Conservation (phyloP, 2,888 invertebrate species). For the Julus scandinavius region DNA sequence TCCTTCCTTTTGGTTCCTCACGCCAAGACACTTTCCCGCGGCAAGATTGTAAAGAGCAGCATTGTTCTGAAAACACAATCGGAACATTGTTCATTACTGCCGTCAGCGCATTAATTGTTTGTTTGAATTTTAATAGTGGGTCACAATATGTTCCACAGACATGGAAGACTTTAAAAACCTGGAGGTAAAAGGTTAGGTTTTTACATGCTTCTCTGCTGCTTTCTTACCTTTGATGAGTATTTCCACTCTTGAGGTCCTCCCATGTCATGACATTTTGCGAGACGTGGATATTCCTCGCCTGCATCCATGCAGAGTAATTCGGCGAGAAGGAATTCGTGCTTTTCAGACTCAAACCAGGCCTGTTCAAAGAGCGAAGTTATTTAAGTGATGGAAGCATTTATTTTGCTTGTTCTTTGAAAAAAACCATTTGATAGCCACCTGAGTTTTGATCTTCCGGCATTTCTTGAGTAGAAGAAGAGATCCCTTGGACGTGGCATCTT, state of each 20-base stretch:
- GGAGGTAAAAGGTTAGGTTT: too few relatives aligned
- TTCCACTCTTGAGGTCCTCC: slow-evolving; percentile 94
- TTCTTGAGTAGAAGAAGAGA: slow-evolving; percentile 77
- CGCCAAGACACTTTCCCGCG: slow-evolving; percentile 84
- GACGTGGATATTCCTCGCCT: slow-evolving; percentile 73
- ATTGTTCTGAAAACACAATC: slow-evolving; percentile 62
- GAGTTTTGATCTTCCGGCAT: slow-evolving; percentile 69
- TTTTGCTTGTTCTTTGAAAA: neutral
- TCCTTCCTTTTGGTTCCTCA: slow-evolving; percentile 64
- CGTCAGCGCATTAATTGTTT: too few relatives aligned
- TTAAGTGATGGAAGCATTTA: neutral
- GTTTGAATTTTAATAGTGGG: too few relatives aligned
- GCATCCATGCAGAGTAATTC: slow-evolving; percentile 88
- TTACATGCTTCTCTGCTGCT: too few relatives aligned
- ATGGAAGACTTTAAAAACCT: too few relatives aligned
- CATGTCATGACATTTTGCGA: slow-evolving; percentile 93
- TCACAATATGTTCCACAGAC: too few relatives aligned
- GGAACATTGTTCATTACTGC: too few relatives aligned
- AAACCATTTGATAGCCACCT: slow-evolving; percentile 60
- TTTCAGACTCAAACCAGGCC: slow-evolving; percentile 87
- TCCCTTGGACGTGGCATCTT: slow-evolving; percentile 81
- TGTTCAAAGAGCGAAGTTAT: slow-evolving; percentile 62
- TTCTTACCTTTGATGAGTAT: slow-evolving; percentile 76
- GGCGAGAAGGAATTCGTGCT: slow-evolving; percentile 83
- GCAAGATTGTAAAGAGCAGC: slow-evolving; percentile 87